These are phyloP conservation scores for Nymphalis polychloros DNA, from an alignment of 2,888 invertebrate species.

Conservation along the genomic window DNA sequence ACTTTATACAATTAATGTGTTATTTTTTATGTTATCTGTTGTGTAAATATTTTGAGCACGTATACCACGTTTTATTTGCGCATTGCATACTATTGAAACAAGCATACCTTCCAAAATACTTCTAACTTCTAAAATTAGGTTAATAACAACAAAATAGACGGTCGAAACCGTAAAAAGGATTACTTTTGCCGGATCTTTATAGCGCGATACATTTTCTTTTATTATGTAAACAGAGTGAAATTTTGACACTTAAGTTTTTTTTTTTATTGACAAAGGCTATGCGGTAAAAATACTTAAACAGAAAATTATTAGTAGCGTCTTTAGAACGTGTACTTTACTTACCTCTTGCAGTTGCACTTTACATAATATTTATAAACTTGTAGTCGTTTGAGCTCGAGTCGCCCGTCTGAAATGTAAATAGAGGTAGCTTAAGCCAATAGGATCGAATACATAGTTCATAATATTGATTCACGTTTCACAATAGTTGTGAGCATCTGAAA, in stretches of 20 bases:
- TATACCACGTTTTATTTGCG: no score
- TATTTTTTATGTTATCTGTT: neutral
- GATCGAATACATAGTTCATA: neutral
- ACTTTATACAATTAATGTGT: no score
- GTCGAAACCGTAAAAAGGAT: conserved; percentile 7
- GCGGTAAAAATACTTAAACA: neutral
- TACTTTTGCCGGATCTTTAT: conserved; percentile 11
- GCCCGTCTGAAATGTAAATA: neutral
- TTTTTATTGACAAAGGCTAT: neutral
- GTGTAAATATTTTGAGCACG: neutral
- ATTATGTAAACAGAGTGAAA: conserved; percentile 15
- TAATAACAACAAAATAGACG: neutral
- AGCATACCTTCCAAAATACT: neutral
- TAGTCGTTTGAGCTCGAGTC: neutral
- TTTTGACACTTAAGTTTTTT: neutral
- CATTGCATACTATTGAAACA: neutral
- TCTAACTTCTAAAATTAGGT: neutral
- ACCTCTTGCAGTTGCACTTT: neutral
- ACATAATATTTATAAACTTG: neutral
- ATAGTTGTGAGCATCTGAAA: neutral
- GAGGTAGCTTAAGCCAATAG: neutral
- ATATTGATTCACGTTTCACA: neutral
- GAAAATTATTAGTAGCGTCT: neutral
- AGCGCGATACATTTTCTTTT: conserved; percentile 14
- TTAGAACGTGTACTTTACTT: neutral